These are phyloP conservation scores for Tribolium castaneum DNA, from an alignment of 1,140 invertebrate genomes.

Conservation along the genomic window DNA sequence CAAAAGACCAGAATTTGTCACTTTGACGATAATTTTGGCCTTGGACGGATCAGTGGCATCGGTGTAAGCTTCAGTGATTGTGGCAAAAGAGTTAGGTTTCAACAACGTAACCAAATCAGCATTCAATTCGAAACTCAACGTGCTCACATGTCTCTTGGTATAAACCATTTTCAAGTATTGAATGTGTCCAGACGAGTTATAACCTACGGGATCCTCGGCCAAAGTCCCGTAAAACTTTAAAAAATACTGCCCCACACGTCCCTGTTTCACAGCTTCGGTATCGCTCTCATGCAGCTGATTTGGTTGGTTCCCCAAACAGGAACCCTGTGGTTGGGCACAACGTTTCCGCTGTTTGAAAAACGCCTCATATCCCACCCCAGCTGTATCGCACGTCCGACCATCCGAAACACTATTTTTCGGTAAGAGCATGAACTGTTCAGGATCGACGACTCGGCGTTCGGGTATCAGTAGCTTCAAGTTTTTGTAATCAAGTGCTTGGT, in stretches of 20 bases:
- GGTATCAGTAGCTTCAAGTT: slow-evolving; percentile 48
- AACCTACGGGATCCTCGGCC: slow-evolving; percentile 59
- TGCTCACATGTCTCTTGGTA: slow-evolving; percentile 60
- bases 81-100: slow-evolving; percentile 59
- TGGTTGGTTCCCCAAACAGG: slow-evolving; percentile 67
- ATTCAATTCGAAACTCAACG: slow-evolving; percentile 64
- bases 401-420: slow-evolving; percentile 61
- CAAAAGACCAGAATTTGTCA: slow-evolving; percentile 64
- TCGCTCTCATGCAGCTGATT: slow-evolving; percentile 65
- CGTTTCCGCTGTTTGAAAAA: slow-evolving; percentile 66
- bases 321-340: slow-evolving; percentile 61
- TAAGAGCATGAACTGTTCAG: slow-evolving; percentile 60
- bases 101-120: slow-evolving; percentile 64
- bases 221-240: slow-evolving; percentile 65
- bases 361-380: slow-evolving; percentile 64
- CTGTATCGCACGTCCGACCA: slow-evolving; percentile 65
- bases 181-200: slow-evolving; percentile 60
- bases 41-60: slow-evolving; percentile 62
- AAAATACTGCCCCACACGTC: slow-evolving; percentile 65
- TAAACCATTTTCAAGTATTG: slow-evolving; percentile 63
- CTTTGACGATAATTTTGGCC: slow-evolving; percentile 62
- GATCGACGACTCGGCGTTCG: slow-evolving; percentile 43
- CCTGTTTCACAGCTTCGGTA: slow-evolving; percentile 60
- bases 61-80: slow-evolving; percentile 64
- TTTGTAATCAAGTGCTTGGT: slow-evolving; percentile 36